Evolutionary conservation across 2,888 invertebrate species (phyloP).

Genomic region (Eucriotettix oculatus): DNA sequence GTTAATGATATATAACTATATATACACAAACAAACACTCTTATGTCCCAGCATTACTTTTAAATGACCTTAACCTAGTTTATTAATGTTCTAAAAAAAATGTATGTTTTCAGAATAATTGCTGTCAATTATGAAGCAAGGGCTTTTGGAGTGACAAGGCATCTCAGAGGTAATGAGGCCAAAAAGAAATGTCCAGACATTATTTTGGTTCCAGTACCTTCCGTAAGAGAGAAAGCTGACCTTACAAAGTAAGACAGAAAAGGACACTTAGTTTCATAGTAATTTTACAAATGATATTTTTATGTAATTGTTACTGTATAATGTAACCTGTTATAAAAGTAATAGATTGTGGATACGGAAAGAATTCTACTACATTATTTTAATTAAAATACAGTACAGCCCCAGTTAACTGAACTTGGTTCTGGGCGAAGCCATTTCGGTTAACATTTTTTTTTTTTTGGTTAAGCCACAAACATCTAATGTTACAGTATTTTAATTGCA

Average conservation of each 20-base stretch:
- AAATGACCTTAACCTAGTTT: not conserved
- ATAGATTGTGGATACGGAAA: not conserved
- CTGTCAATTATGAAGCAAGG: slow-evolving; percentile 92
- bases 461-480: not conserved
- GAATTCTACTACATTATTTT: not conserved
- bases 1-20: no score
- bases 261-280: no score
- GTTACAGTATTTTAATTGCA: no score
- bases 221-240: slow-evolving; percentile 81
- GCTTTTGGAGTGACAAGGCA: slow-evolving; percentile 75
- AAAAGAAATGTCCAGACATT: slow-evolving; percentile 74
- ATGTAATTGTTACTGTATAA: not conserved
- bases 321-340: not conserved
- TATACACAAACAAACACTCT: no score
- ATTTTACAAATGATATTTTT: not conserved
- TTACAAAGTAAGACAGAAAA: slow-evolving; percentile 51
- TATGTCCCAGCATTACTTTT: no score
- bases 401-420: no score
- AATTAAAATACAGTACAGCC: no score
- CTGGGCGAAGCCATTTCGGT: no score
- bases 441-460: not conserved
- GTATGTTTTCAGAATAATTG: slow-evolving; percentile 67
- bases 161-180: slow-evolving; percentile 86
- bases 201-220: slow-evolving; percentile 70
- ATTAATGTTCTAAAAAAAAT: not conserved